A percentile compares a stretch with the other conserved stretches of the same genome.
Conservation (phyloP, 92 coral and sea anemone species). For the Metridium senile region DNA sequence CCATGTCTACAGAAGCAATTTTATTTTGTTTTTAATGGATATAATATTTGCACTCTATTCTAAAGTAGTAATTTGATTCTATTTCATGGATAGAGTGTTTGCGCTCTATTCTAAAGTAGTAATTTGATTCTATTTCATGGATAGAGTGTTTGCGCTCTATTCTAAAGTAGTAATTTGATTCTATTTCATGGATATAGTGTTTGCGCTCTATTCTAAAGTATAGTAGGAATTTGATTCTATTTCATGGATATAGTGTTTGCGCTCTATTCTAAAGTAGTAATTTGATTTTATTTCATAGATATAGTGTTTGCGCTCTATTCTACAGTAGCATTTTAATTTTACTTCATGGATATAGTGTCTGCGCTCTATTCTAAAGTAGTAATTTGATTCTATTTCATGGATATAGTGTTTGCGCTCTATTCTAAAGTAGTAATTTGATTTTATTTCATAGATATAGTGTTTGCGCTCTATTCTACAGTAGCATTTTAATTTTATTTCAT, state of each 20-base stretch:
- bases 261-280: not conserved
- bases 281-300: not conserved
- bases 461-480: not conserved
- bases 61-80: not conserved
- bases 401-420: not conserved
- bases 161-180: not conserved
- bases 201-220: not conserved
- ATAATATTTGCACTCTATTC: not conserved
- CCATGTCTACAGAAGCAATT: not conserved
- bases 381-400: not conserved
- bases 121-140: not conserved
- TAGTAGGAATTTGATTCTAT: not conserved
- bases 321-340: not conserved
- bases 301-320: not conserved
- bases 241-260: not conserved
- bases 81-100: not conserved
- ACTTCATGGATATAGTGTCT: not conserved
- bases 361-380: not conserved
- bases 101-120: not conserved
- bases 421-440: not conserved
- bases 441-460: not conserved
- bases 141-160: not conserved
- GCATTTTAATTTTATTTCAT: not conserved
- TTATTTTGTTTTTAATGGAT: not conserved
- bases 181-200: not conserved